Percentiles rank a stretch among this genome's conserved stretches.
phyloP scores from a whole-genome alignment of 2,888 invertebrate species.

The Apotomis betuletana region DNA sequence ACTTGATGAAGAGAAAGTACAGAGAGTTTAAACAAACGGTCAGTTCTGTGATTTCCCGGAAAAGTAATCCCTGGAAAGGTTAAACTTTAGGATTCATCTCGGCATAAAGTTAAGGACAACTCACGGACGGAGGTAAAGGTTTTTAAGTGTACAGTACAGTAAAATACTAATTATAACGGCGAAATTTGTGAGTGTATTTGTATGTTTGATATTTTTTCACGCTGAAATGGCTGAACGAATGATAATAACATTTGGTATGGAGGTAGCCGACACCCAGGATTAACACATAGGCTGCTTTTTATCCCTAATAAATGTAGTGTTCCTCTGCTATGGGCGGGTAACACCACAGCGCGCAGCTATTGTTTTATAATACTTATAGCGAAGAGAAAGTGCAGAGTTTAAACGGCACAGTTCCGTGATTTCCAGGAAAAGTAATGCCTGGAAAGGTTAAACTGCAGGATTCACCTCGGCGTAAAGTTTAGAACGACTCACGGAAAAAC shows the following conservation, averaged over 20 bases:
- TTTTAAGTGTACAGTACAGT: constrained; percentile 18
- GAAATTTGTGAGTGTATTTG: no score
- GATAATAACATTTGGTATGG: no score
- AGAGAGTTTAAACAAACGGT: background rate
- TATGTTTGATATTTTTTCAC: no score
- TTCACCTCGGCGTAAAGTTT: constrained; percentile 18
- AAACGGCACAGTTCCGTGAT: background rate
- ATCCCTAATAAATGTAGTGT: no score
- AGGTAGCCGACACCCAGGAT: no score
- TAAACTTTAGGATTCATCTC: constrained; percentile 22
- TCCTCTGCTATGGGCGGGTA: no score
- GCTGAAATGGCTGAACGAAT: no score
- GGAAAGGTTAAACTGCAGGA: constrained; percentile 26
- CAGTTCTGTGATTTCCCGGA: background rate
- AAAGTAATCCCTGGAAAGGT: constrained; percentile 10
- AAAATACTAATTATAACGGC: background rate
- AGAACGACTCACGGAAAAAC: constrained; percentile 3
- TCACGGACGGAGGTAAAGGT: constrained; percentile 12
- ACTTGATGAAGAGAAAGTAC: background rate
- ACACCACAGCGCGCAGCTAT: no score
- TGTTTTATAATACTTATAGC: background rate
- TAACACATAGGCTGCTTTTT: no score
- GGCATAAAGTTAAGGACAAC: constrained; percentile 10
- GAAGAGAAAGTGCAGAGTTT: background rate
- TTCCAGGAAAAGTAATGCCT: background rate